Conservation (phyloP, 2,888 invertebrate genomes). For the Pristionchus mayeri region DNA sequence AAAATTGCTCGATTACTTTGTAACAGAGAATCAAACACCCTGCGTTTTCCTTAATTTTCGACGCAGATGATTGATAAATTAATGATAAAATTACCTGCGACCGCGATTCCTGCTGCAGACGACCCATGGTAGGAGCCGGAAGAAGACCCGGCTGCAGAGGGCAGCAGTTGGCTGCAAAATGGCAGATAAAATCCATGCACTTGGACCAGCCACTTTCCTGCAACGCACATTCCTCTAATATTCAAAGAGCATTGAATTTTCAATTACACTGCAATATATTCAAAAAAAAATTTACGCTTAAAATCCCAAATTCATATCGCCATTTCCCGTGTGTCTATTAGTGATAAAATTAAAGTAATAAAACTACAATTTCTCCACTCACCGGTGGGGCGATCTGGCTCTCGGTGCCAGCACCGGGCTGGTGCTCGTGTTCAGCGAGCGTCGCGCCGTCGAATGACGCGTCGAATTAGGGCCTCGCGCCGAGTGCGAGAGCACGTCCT, state of each 20-base stretch:
- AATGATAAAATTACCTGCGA: not conserved
- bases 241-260: not conserved
- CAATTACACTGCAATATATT: not conserved
- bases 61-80: not conserved
- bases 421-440: conserved; percentile 64
- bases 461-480: conserved; percentile 50
- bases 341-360: not conserved
- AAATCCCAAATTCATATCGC: not conserved
- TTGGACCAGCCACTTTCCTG: not conserved
- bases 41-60: too few relatives aligned
- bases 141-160: conserved; percentile 12
- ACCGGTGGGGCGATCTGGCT: conserved; percentile 59
- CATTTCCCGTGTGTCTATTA: not conserved
- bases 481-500: conserved; percentile 57
- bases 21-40: not conserved
- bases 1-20: too few relatives aligned
- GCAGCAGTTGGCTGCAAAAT: conserved; percentile 39
- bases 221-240: not conserved
- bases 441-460: conserved; percentile 54
- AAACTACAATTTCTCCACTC: too few relatives aligned
- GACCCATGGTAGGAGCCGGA: conserved; percentile 22
- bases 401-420: conserved; percentile 64
- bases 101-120: not conserved
- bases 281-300: not conserved
- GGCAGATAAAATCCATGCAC: not conserved